Percentiles rank a stretch among this genome's conserved stretches.
These are phyloP conservation scores for Anorthoa munda DNA, from an alignment of 2,888 invertebrate genomes.

Conservation along the genomic window DNA sequence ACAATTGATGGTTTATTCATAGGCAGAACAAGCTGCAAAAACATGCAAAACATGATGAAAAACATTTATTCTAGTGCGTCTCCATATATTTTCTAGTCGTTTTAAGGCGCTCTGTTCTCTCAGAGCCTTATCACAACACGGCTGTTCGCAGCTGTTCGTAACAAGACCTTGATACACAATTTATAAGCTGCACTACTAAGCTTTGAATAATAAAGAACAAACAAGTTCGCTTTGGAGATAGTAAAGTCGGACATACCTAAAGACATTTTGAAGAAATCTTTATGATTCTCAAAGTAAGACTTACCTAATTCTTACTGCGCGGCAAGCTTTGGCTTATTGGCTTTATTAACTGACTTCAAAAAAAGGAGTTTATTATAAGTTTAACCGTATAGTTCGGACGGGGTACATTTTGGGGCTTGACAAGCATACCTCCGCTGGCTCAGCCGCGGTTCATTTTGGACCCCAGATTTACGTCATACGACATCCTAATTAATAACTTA, in stretches of 20 bases:
- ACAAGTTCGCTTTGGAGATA: neutral
- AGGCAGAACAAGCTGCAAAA: neutral
- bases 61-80: neutral
- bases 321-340: neutral
- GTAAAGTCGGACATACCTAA: neutral
- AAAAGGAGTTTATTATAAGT: too few relatives aligned
- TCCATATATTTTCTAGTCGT: slow-evolving; percentile 11
- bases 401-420: too few relatives aligned
- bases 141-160: slow-evolving; percentile 23
- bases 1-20: too few relatives aligned
- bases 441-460: too few relatives aligned
- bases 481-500: too few relatives aligned
- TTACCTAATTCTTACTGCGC: neutral
- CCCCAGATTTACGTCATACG: too few relatives aligned
- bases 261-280: neutral
- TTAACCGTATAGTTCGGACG: too few relatives aligned
- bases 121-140: slow-evolving; percentile 23
- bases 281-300: neutral
- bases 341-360: neutral
- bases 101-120: slow-evolving; percentile 11
- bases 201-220: slow-evolving; percentile 19
- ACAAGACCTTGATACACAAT: slow-evolving; percentile 44
- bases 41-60: too few relatives aligned
- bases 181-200: slow-evolving; percentile 28
- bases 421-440: too few relatives aligned